Evolutionary conservation across 1,140 invertebrate genomes (phyloP), one percentile per base, ranked within the genome.

Genomic region (Cepaea nemoralis): DNA sequence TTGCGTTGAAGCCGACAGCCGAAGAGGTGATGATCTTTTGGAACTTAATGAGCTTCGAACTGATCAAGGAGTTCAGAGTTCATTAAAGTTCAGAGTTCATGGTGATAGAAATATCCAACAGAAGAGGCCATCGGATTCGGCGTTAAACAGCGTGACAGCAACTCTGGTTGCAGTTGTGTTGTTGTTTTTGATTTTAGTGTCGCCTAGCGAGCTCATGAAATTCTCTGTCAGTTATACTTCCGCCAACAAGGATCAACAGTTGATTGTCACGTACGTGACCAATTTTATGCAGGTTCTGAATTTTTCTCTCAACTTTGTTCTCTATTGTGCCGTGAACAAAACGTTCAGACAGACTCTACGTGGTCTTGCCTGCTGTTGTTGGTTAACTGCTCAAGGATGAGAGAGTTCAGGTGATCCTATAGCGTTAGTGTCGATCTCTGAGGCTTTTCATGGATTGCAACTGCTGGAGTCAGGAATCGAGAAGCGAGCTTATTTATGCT

Each of bases 311-410:
- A 91, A 91, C 82, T 91, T 91, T 81, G 86, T 91, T 3, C 82
- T 91, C 0, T 91, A 91, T 79, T 91, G 90, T 82, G 88, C 87
- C 16, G 86, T 91, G 14, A 91, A 91, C 86, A 90, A 90, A 75
- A 88, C 89, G 31, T 91, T 91, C 83, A 83, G 90, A 24, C 85
- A 86, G 50, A 89, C 89, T 16, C 82, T 91, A 40, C 73, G 79
- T 19, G 84, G 80, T 19, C 84, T 91, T 42, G 84, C 87, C 67
- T 90, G 87, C 73, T 85, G 86, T 42, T 88, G 84, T 31, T 80
- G 78, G 75, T 67, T 81, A 16, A 37, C 45, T 19, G 2, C 67
- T 19, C n/a, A n/a, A 27, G 31, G 74, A 10, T 55, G 74, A 76
- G 50, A n/a, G n/a, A n/a, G n/a, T n/a, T n/a, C n/a, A n/a, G n/a